Conservation (phyloP, 2,888 invertebrate species). For the Nyleta sp. region DNA sequence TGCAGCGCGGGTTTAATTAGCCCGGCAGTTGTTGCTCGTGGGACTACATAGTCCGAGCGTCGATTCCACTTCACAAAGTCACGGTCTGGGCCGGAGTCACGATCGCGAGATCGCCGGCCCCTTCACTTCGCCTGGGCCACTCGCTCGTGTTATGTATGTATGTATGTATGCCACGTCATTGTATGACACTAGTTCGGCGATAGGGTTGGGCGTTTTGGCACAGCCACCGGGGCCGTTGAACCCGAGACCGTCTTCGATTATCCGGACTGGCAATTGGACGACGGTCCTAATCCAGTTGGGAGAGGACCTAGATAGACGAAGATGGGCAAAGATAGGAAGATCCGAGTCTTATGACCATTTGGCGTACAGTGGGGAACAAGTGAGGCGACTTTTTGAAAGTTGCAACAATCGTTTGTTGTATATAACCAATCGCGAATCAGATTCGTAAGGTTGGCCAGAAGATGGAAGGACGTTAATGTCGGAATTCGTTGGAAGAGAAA, state of each 20-base stretch:
- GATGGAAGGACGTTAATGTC: too few species aligned
- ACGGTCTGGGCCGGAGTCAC: conserved; percentile 66
- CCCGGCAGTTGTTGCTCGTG: conserved; percentile 43
- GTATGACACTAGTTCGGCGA: conserved; percentile 58
- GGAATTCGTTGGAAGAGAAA: too few species aligned
- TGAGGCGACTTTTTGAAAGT: too few species aligned
- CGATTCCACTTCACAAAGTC: conserved; percentile 68
- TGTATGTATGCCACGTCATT: conserved; percentile 58
- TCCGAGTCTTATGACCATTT: too few species aligned
- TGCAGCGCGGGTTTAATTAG: conserved; percentile 51
- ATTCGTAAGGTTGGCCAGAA: too few species aligned
- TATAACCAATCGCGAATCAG: too few species aligned
- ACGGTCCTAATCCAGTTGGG: conserved; percentile 21
- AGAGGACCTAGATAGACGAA: conserved; percentile 3
- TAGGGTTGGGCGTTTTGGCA: conserved; percentile 65
- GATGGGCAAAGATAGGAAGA: too few species aligned
- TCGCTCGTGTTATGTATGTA: conserved; percentile 39
- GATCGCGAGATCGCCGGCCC: conserved; percentile 52
- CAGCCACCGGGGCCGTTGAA: conserved; percentile 66
- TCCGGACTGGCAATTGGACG: conserved; percentile 14
- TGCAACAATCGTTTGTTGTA: too few species aligned
- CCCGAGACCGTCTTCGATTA: conserved; percentile 40
- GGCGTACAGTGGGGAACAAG: too few species aligned
- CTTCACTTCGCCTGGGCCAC: conserved; percentile 47
- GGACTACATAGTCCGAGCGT: conserved; percentile 49